Evolutionary conservation across 2,797 vertebrate genomes (phyloP).

Genomic region (Micropoecilia bifurca): DNA sequence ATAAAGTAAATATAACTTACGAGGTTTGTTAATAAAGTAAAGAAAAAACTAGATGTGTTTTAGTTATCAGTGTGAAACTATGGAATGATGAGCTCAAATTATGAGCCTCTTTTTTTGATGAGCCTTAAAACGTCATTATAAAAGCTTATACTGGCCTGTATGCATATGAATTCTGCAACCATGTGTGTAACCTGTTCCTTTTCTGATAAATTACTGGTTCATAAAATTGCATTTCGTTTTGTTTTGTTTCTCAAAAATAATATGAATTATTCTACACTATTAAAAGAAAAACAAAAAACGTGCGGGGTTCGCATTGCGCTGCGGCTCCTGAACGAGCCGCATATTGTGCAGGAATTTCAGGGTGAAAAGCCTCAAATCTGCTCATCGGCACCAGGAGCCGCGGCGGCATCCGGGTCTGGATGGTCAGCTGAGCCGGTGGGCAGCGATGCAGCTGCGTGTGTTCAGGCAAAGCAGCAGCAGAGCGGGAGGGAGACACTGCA

Average conservation of each 20-base stretch:
- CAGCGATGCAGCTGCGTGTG: too few species aligned
- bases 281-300: not conserved
- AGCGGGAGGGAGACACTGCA: slow-evolving; percentile 63
- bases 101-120: not conserved
- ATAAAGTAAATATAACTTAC: not conserved
- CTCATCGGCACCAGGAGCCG: slow-evolving; percentile 25
- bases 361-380: slow-evolving; percentile 6
- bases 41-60: not conserved
- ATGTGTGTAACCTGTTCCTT: too few species aligned
- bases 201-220: too few species aligned
- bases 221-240: not conserved
- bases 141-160: not conserved
- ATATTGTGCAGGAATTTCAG: slow-evolving; percentile 11
- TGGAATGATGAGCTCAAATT: not conserved
- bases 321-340: not conserved
- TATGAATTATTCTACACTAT: not conserved
- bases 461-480: too few species aligned
- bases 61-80: not conserved
- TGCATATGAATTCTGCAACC: not conserved
- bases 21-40: not conserved
- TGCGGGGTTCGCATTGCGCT: not conserved
- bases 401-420: too few species aligned
- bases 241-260: not conserved
- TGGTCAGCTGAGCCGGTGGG: too few species aligned
- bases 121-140: not conserved